A percentile compares a stretch with the other conserved stretches of the same genome.
Evolutionary conservation across 64 coral and sea anemone genomes (phyloP).

Genomic region (Astreopora myriophthalma): DNA sequence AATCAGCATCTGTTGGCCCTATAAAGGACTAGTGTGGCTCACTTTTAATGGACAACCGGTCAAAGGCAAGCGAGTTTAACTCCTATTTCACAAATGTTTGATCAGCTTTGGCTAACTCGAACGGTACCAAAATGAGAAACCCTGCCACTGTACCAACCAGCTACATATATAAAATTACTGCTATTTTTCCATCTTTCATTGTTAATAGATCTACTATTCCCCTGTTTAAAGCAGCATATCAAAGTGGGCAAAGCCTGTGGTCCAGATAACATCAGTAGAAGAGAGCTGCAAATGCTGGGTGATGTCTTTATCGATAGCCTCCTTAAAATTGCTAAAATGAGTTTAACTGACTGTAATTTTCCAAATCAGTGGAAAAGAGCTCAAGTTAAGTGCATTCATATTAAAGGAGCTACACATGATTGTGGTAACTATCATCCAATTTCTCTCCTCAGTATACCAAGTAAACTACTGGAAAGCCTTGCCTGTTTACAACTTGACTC

Average conservation of each 20-base stretch:
- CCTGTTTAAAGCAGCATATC: background rate
- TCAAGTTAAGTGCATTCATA: background rate
- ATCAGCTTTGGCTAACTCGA: no score
- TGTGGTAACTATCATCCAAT: conserved; percentile 4
- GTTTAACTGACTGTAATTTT: background rate
- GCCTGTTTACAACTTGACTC: background rate
- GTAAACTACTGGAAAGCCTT: background rate
- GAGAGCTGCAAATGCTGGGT: background rate
- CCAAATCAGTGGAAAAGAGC: background rate
- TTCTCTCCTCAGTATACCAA: background rate
- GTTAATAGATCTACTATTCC: background rate
- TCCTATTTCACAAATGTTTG: no score
- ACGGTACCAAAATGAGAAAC: no score
- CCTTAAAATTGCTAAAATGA: background rate
- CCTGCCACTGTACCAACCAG: background rate
- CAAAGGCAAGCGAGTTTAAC: no score
- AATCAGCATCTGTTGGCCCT: no score
- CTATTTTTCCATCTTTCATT: background rate
- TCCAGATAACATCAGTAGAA: background rate
- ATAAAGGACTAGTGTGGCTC: no score
- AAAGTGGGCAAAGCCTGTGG: conserved; percentile 3
- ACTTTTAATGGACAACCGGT: no score
- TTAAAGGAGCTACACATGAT: background rate
- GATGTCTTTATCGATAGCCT: background rate
- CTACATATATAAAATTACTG: background rate